Evolutionary conservation across 2,113 vertebrate species (phyloP).

Genomic region (Crotalus tigris): DNA sequence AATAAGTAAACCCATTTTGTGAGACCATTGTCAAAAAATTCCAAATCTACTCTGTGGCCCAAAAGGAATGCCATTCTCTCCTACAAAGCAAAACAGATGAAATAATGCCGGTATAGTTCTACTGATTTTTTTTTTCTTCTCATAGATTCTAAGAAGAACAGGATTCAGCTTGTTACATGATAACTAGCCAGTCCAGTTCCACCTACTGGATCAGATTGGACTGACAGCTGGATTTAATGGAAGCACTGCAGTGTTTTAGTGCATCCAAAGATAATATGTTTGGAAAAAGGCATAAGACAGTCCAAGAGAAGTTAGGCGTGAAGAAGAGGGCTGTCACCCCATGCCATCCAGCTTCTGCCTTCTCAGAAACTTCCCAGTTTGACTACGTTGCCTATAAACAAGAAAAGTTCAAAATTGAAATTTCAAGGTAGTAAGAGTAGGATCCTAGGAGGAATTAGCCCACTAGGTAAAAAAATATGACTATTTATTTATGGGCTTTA

Average conservation of each 20-base stretch:
- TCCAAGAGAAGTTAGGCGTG: not conserved
- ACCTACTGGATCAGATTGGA: not conserved
- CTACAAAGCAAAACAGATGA: constrained; percentile 29
- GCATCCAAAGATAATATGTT: not conserved
- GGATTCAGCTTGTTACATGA: not conserved
- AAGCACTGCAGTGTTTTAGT: not conserved
- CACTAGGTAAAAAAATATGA: not conserved
- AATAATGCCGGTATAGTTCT: constrained; percentile 10
- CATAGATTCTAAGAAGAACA: not conserved
- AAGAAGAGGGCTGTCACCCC: not conserved
- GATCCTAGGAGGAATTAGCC: not conserved
- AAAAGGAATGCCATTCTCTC: not conserved
- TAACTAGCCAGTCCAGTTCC: not conserved
- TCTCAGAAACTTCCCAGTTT: not conserved
- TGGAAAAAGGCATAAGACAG: not conserved
- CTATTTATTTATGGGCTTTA: not conserved
- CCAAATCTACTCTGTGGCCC: not conserved
- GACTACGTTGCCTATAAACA: not conserved
- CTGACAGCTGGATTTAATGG: not conserved
- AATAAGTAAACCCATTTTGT: not conserved
- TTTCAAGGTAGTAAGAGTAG: not conserved
- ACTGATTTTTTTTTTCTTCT: constrained; percentile 32
- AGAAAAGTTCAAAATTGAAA: not conserved
- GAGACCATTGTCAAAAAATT: not conserved
- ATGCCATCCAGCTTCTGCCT: not conserved